These are phyloP conservation scores for Drosophila mojavensis DNA, from an alignment of 1,140 invertebrate genomes.

Conservation along the genomic window DNA sequence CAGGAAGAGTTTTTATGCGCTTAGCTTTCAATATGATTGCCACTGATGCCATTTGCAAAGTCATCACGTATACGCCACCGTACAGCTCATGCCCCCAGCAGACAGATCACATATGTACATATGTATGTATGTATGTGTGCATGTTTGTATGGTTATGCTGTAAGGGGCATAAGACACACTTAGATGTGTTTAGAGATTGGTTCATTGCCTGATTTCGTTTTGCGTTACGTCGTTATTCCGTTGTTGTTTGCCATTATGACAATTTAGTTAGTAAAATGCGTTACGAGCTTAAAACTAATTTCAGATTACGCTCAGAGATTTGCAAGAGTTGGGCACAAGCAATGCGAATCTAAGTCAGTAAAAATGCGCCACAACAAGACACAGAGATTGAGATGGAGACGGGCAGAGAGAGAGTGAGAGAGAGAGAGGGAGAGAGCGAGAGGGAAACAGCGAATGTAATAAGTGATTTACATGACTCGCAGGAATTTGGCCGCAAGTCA, in stretches of 20 bases:
- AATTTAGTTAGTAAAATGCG: constrained; percentile 79
- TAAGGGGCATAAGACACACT: constrained; percentile 30
- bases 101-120: constrained; percentile 3
- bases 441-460: constrained; percentile 59
- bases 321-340: constrained; percentile 16
- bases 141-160: background rate
- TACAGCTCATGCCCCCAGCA: background rate
- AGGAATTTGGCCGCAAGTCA: constrained; percentile 73
- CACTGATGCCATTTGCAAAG: constrained; percentile 72
- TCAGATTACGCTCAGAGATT: constrained; percentile 76
- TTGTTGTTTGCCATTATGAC: constrained; percentile 83
- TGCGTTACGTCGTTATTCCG: constrained; percentile 69
- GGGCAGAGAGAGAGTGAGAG: background rate
- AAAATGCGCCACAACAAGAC: constrained; percentile 57
- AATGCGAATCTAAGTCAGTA: constrained; percentile 41
- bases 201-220: constrained; percentile 61
- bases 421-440: constrained; percentile 28
- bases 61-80: constrained; percentile 79
- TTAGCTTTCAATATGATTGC: constrained; percentile 72
- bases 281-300: constrained; percentile 82
- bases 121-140: background rate
- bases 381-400: background rate
- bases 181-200: constrained; percentile 59
- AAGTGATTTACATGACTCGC: constrained; percentile 82
- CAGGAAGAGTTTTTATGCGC: constrained; percentile 62